A percentile compares a stretch with the other conserved stretches of the same genome.
Evolutionary conservation across 2,888 invertebrate species (phyloP).

Genomic region (Phrixothrix hirtus): DNA sequence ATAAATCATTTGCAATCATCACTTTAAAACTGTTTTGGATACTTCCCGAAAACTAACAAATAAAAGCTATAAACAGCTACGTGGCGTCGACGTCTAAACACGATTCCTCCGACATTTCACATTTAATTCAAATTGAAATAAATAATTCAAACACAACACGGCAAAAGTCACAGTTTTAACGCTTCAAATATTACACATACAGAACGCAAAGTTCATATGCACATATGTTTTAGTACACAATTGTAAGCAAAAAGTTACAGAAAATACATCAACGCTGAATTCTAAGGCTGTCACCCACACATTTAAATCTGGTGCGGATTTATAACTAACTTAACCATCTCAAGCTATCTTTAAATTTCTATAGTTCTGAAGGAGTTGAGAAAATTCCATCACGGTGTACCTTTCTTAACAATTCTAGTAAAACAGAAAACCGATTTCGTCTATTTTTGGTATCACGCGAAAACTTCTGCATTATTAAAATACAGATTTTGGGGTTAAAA

Average conservation of each 20-base stretch:
- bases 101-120: neutral
- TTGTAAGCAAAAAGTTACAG: constrained; percentile 12
- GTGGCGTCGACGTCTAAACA: neutral
- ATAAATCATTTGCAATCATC: neutral
- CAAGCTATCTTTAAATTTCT: constrained; percentile 24
- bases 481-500: too few relatives aligned
- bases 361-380: constrained; percentile 10
- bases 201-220: constrained; percentile 4
- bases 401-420: too few relatives aligned
- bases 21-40: too few relatives aligned
- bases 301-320: constrained; percentile 17
- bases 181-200: neutral
- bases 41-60: too few relatives aligned
- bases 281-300: constrained; percentile 15
- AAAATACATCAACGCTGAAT: constrained; percentile 17
- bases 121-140: neutral
- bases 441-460: too few relatives aligned
- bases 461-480: too few relatives aligned
- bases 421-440: too few relatives aligned
- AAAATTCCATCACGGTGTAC: constrained; percentile 18
- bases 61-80: too few relatives aligned
- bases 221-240: constrained; percentile 16
- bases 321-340: constrained; percentile 20
- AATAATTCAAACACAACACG: neutral
- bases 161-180: neutral